Evolutionary conservation across 2,888 invertebrate genomes (phyloP).

Genomic region (Melitaea athalia): DNA sequence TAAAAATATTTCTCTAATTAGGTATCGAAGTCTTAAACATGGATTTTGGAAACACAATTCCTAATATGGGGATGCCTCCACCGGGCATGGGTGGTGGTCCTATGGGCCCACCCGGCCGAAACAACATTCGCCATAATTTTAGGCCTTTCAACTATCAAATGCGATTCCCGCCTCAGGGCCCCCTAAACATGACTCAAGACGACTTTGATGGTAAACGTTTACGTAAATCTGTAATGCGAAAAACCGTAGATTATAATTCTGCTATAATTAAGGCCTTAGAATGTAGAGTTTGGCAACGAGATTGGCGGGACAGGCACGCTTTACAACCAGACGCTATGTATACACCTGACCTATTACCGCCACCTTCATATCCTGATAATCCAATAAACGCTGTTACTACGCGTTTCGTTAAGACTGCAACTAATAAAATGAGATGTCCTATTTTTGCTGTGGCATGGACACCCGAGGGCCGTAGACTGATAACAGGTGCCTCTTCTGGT

Average conservation of each 20-base stretch:
- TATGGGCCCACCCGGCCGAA: slow-evolving; percentile 64
- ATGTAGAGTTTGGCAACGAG: slow-evolving; percentile 97
- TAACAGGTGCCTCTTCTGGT: slow-evolving; percentile 99
- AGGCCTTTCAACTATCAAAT: slow-evolving; percentile 78
- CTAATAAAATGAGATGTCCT: slow-evolving; percentile 99
- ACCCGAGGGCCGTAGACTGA: slow-evolving; percentile 97
- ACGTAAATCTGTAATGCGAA: slow-evolving; percentile 97
- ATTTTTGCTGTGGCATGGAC: slow-evolving; percentile 99
- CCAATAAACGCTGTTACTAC: slow-evolving; percentile 98
- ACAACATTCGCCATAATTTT: slow-evolving; percentile 77
- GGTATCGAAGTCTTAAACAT: slow-evolving; percentile 74
- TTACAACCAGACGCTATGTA: slow-evolving; percentile 98
- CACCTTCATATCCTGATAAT: slow-evolving; percentile 96
- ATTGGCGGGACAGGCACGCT: slow-evolving; percentile 92
- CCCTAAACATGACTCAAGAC: slow-evolving; percentile 89
- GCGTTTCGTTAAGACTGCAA: slow-evolving; percentile 98
- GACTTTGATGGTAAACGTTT: slow-evolving; percentile 98
- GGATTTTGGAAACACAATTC: slow-evolving; percentile 78
- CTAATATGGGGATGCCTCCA: slow-evolving; percentile 73
- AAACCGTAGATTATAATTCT: slow-evolving; percentile 99
- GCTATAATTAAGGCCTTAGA: slow-evolving; percentile 96
- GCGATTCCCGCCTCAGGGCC: slow-evolving; percentile 78
- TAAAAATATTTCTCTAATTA: slow-evolving; percentile 69
- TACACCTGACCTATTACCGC: slow-evolving; percentile 95
- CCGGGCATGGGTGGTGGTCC: slow-evolving; percentile 61